Evolutionary conservation across 2,797 vertebrate species (phyloP).

Genomic region (Sphenopsis melanotis): DNA sequence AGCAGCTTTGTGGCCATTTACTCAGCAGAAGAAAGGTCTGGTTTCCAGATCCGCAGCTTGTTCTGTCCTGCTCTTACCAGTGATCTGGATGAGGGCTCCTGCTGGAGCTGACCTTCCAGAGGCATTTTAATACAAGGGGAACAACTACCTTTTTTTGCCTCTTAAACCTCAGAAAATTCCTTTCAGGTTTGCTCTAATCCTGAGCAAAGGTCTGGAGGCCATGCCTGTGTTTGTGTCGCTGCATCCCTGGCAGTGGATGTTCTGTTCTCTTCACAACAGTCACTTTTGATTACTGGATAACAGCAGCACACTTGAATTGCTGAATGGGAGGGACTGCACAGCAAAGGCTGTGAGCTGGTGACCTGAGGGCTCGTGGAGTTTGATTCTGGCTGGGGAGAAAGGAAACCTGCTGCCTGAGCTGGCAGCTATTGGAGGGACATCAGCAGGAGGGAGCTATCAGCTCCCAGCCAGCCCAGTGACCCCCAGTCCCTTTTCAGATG

Average conservation of each 20-base stretch:
- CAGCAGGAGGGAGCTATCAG: background rate
- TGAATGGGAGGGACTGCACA: background rate
- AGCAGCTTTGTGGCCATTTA: background rate
- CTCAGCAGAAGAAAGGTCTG: background rate
- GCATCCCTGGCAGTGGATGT: background rate
- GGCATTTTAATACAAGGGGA: background rate
- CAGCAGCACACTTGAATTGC: background rate
- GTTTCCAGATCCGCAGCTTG: background rate
- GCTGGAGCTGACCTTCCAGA: background rate
- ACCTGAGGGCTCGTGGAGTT: background rate
- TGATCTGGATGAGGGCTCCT: background rate
- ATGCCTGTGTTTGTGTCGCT: background rate
- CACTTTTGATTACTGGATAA: background rate
- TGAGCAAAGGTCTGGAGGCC: background rate
- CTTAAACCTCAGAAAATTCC: background rate
- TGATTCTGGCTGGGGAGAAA: background rate
- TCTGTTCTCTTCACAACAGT: background rate
- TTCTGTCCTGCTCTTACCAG: background rate
- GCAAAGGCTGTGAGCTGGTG: background rate
- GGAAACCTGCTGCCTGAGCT: background rate
- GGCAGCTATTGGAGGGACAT: fast-evolving
- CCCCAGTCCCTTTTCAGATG: background rate
- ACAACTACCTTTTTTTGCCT: background rate
- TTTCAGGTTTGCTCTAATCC: background rate
- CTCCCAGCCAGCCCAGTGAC: background rate